phyloP scores from a whole-genome alignment of 23 tunicate genomes.

The Ciona savignyi region DNA sequence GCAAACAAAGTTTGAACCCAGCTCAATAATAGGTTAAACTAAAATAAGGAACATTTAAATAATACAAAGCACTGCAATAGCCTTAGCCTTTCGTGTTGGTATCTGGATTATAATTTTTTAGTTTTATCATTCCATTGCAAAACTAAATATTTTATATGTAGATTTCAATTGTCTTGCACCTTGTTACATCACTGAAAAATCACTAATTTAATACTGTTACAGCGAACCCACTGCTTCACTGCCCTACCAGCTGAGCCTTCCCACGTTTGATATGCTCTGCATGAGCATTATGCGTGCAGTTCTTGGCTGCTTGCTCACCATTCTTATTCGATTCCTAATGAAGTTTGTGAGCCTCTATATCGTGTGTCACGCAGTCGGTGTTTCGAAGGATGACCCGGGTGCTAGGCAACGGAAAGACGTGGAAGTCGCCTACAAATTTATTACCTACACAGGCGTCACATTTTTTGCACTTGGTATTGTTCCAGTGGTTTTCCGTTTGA shows the following conservation, averaged over 20 bases:
- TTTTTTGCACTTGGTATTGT: slow-evolving; percentile 33
- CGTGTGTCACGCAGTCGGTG: slow-evolving; percentile 48
- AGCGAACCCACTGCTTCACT: slow-evolving; percentile 53
- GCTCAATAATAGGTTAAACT: too few relatives aligned
- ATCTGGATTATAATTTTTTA: too few relatives aligned
- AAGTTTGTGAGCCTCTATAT: slow-evolving; percentile 27
- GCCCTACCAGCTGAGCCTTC: slow-evolving; percentile 33
- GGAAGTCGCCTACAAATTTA: slow-evolving; percentile 89
- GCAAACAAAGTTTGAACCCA: too few relatives aligned
- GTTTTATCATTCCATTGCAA: too few relatives aligned
- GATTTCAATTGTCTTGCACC: too few relatives aligned
- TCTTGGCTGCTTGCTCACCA: slow-evolving; percentile 39
- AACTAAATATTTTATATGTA: too few relatives aligned
- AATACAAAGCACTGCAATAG: too few relatives aligned
- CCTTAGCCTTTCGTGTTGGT: too few relatives aligned
- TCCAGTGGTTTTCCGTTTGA: slow-evolving; percentile 41
- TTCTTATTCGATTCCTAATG: slow-evolving; percentile 22
- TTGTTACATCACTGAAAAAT: too few relatives aligned
- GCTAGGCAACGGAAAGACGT: slow-evolving; percentile 59
- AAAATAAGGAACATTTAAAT: too few relatives aligned
- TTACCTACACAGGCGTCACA: slow-evolving; percentile 64
- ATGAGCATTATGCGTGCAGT: slow-evolving; percentile 41
- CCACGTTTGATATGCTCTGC: slow-evolving; percentile 15
- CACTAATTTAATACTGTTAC: too few relatives aligned
- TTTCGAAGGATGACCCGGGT: slow-evolving; percentile 39